Evolutionary conservation across 2,888 invertebrate species (phyloP), one percentile per base, ranked within the genome.

Genomic region (Mimas tiliae): DNA sequence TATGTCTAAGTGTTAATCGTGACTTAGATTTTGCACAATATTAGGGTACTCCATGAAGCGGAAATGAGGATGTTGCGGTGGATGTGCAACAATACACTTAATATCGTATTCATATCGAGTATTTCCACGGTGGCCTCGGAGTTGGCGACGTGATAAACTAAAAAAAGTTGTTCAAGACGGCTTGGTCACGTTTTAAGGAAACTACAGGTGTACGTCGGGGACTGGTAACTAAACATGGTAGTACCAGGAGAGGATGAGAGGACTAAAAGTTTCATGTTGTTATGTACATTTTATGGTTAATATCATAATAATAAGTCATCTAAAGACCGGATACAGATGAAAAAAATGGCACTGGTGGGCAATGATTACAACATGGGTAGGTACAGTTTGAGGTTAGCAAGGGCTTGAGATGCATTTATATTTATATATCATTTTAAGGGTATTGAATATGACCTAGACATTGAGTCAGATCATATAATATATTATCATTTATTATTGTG

Each of bases 401-500:
- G 33, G 38, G n/a, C 16, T 3, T 38, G n/a, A 38, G 16, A 9
- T 38, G 38, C 19, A 58, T 12, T 42, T 6, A 1, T 42, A 19
- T 42, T 42, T 42, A 42, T 58, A 38, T 16, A 8, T n/a, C 16
- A 55, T 8, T 38, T 42, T 38, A 19, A 38, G 55, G 19, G 6
- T 58, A 42, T 58, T 38, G 19, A 21, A 38, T 7, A 19, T 58
- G 89, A 89, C 89, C 90, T 91, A 92, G 91, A 92, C 92, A 91
- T 91, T 91, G 91, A 92, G 90, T 88, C 84, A 19, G 50, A 50
- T 42, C 42, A 79, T 81, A 88, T 89, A 90, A 88, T 91, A 90
- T 91, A 90, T 90, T 85, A 92, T 93, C 88, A 90, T 88, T 82
- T 88, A 89, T 88, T 89, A 91, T 90, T 88, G 83, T 86, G 86